phyloP scores from a whole-genome alignment of 2,888 invertebrate species.

The Pyrrhia umbra region DNA sequence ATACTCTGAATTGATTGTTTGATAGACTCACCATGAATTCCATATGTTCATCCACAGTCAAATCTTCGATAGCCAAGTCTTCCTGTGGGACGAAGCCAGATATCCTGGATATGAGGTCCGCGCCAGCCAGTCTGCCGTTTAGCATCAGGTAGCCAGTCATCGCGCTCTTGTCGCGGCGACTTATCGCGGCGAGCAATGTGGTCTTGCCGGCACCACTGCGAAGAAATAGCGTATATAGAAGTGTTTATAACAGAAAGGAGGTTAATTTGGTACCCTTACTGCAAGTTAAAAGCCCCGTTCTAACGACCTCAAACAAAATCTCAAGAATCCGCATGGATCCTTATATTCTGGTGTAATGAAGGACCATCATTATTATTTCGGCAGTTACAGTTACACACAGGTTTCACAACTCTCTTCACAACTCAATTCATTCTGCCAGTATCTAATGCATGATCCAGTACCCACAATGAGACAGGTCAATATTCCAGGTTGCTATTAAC shows the following conservation, averaged over 20 bases:
- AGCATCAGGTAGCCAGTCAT: constrained; percentile 92
- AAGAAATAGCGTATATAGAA: not conserved
- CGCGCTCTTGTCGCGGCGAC: constrained; percentile 92
- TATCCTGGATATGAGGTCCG: constrained; percentile 92
- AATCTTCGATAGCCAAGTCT: constrained; percentile 94
- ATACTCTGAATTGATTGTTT: not conserved
- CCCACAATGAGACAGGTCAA: too few relatives aligned
- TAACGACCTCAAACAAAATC: too few relatives aligned
- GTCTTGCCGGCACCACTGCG: constrained; percentile 94
- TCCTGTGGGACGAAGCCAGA: constrained; percentile 97
- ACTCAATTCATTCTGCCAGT: too few relatives aligned
- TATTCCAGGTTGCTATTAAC: too few relatives aligned
- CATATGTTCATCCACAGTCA: constrained; percentile 95
- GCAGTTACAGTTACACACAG: too few relatives aligned
- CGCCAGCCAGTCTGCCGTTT: constrained; percentile 92
- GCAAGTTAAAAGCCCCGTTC: too few relatives aligned
- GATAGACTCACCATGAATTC: constrained; percentile 94
- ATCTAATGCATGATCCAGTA: too few relatives aligned
- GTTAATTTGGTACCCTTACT: too few relatives aligned
- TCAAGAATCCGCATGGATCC: too few relatives aligned
- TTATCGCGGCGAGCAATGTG: constrained; percentile 93
- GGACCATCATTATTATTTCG: too few relatives aligned
- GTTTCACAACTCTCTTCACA: too few relatives aligned
- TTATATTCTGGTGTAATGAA: too few relatives aligned
- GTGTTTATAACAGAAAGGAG: not conserved